phyloP scores from a whole-genome alignment of 2,113 vertebrate genomes.

The Leptobrachium leishanense region DNA sequence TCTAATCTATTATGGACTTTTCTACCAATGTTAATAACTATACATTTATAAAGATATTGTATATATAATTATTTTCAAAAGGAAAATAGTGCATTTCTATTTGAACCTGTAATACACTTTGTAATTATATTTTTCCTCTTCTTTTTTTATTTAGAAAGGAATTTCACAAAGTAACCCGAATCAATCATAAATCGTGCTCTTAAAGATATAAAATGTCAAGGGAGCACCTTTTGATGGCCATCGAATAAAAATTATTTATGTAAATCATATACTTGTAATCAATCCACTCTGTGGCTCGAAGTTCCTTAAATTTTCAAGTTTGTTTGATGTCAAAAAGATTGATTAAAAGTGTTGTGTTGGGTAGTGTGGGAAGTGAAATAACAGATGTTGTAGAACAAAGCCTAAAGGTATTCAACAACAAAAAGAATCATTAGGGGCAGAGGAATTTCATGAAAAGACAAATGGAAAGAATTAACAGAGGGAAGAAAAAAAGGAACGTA shows the following conservation, averaged over 20 bases:
- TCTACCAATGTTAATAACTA: too few species aligned
- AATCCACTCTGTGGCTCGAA: constrained; percentile 27
- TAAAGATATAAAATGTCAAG: not conserved
- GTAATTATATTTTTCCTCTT: too few species aligned
- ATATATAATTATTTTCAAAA: too few species aligned
- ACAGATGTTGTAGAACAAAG: constrained; percentile 44
- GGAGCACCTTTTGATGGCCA: not conserved
- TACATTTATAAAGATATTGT: too few species aligned
- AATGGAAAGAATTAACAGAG: constrained; percentile 13
- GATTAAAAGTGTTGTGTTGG: constrained; percentile 21
- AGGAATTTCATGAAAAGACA: constrained; percentile 23
- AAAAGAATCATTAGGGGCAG: constrained; percentile 27
- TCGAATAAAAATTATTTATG: constrained; percentile 13
- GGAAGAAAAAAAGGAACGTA: not conserved
- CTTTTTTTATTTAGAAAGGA: too few species aligned
- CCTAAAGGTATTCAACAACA: constrained; percentile 36
- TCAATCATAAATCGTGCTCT: not conserved
- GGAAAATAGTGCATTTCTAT: too few species aligned
- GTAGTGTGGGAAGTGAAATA: constrained; percentile 29
- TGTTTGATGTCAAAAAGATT: constrained; percentile 42
- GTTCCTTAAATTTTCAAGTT: constrained; percentile 23
- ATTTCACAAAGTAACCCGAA: not conserved
- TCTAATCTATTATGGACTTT: too few species aligned
- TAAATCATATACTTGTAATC: constrained; percentile 17
- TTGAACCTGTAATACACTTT: too few species aligned